phyloP scores from a whole-genome alignment of 2,888 invertebrate genomes.

The Troilus luridus region DNA sequence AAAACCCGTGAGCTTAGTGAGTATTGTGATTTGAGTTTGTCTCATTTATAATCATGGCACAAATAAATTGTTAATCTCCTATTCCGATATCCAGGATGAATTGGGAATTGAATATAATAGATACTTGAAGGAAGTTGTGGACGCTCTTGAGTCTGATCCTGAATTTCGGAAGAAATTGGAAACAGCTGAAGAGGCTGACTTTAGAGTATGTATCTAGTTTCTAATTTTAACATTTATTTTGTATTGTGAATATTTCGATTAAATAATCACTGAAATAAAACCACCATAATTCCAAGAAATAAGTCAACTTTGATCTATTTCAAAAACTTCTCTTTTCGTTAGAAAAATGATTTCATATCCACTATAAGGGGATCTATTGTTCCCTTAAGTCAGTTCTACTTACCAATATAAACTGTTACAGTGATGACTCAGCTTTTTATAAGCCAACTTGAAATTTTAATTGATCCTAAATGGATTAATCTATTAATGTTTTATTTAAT shows the following conservation, averaged over 20 bases:
- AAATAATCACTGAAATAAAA: neutral
- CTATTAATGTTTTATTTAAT: neutral
- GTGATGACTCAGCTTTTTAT: neutral
- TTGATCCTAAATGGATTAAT: neutral
- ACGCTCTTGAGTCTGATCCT: constrained; percentile 89
- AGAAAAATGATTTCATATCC: too few relatives aligned
- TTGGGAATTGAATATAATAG: constrained; percentile 82
- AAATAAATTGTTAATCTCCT: neutral
- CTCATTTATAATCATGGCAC: neutral
- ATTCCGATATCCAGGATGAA: constrained; percentile 57
- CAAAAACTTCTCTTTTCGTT: too few relatives aligned
- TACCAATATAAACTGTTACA: neutral
- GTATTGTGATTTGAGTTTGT: neutral
- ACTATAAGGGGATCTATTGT: too few relatives aligned
- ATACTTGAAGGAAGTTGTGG: constrained; percentile 91
- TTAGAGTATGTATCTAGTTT: constrained; percentile 75
- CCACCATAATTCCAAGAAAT: neutral
- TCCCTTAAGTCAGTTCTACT: neutral
- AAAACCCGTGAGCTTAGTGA: constrained; percentile 43
- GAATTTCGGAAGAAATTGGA: constrained; percentile 86
- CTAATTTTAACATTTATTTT: neutral
- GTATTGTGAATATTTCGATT: neutral
- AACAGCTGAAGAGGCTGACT: constrained; percentile 86
- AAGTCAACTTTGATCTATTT: neutral
- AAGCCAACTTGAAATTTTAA: neutral